Evolutionary conservation across 1,140 invertebrate genomes (phyloP), one percentile per base, ranked within the genome.

Genomic region (Drosophila parvula): DNA sequence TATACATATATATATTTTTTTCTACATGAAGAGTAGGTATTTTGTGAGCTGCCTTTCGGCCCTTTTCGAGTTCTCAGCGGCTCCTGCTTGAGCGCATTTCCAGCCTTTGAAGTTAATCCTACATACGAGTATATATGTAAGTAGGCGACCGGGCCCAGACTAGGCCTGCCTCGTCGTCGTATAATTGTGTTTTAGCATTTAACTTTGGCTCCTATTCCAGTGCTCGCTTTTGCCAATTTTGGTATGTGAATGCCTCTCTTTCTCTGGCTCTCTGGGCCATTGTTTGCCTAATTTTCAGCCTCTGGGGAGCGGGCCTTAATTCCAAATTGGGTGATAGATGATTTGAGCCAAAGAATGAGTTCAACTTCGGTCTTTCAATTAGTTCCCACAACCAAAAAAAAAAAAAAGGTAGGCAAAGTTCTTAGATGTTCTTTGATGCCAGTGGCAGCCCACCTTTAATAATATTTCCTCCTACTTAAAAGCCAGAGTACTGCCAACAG

Each of bases 151-250:
- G 45, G 70, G 61, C 70, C 74, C 53, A 50, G 70, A 79, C 78
- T 60, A 63, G 78, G 50, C 50, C 50, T 22, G 22, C 22, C 22
- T 22, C 22, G 22, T 36, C 76, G 67, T 70, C 68, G 78, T 79
- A 86, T 86, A 86, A 86, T 86, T 86, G 83, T 82, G 77, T 86
- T 86, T 86, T 86, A 86, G 83, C 83, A 86, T 86, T 86, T 86
- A 86, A 86, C 83, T 86, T 86, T 86, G 83, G 83, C 82, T 82
- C 65, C 81, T 67, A 45, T 27, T 53, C 38, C 30, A 62, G 22
- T 58, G 48, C 30, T 45, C 47, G 63, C 63, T 38, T 55, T 82
- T 70, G 63, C 82, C 82, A 82, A 82, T 79, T 86, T 83, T 76
- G 82, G 82, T 69, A 47, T 47, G 62, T 51, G 9, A 30, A n/a